Conservation (phyloP, 2,113 vertebrate species). For the Sylvilagus bachmani region DNA sequence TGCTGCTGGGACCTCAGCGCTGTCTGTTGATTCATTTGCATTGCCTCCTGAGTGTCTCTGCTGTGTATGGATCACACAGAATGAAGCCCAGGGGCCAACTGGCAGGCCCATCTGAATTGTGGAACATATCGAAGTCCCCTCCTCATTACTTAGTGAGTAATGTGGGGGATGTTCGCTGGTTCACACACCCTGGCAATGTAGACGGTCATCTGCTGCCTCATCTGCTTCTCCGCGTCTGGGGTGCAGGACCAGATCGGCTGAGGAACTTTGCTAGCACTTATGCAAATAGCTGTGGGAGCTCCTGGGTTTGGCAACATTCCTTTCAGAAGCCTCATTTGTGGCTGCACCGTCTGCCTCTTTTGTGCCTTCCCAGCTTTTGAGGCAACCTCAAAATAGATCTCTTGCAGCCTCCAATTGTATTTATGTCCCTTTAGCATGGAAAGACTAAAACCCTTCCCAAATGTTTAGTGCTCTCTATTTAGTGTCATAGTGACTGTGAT, state of each 20-base stretch:
- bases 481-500: not conserved
- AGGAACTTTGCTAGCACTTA: slow-evolving; percentile 76
- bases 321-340: slow-evolving; percentile 62
- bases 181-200: slow-evolving; percentile 78
- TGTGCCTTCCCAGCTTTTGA: slow-evolving; percentile 60
- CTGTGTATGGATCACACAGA: slow-evolving; percentile 69
- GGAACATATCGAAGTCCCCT: slow-evolving; percentile 73
- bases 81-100: slow-evolving; percentile 77
- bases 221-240: slow-evolving; percentile 76
- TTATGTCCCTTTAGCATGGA: not conserved
- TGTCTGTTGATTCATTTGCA: slow-evolving; percentile 78
- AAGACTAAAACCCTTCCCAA: not conserved
- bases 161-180: slow-evolving; percentile 67
- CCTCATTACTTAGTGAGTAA: slow-evolving; percentile 81
- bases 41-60: slow-evolving; percentile 71
- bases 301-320: slow-evolving; percentile 73
- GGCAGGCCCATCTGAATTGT: slow-evolving; percentile 72
- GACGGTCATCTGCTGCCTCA: slow-evolving; percentile 81
- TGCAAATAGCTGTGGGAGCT: slow-evolving; percentile 77
- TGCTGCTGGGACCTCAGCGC: slow-evolving; percentile 78
- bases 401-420: not conserved
- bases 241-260: slow-evolving; percentile 72
- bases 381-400: slow-evolving; percentile 57
- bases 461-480: not conserved
- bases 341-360: slow-evolving; percentile 74